Evolutionary conservation across 2,797 vertebrate genomes (phyloP).

Genomic region (Sphenopsis melanotis): DNA sequence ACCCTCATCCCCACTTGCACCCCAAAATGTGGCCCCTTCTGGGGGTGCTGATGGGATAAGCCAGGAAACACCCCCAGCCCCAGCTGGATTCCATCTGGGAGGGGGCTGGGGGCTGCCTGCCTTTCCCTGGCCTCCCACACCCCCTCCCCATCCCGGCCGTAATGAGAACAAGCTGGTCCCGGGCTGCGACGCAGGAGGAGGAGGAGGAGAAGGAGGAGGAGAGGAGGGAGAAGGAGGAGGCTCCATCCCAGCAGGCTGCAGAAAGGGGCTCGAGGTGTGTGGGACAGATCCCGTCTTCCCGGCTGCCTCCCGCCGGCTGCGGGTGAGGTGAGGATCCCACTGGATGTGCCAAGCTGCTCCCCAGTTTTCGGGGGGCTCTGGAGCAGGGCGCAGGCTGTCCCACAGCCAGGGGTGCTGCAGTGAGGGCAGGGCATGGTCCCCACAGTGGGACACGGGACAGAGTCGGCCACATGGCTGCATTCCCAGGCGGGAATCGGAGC

Average conservation of each 20-base stretch:
- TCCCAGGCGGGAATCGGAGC: not conserved
- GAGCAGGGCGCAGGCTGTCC: not conserved
- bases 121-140: not conserved
- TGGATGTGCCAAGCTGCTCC: not conserved
- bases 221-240: slow-evolving; percentile 7
- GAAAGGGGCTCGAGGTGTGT: not conserved
- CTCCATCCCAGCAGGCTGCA: slow-evolving; percentile 6
- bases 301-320: not conserved
- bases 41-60: fast-evolving
- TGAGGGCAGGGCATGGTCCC: not conserved
- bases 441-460: fast-evolving
- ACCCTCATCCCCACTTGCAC: not conserved
- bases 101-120: not conserved
- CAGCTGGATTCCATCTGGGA: not conserved
- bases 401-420: fast-evolving
- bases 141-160: slow-evolving; percentile 77
- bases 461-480: not conserved
- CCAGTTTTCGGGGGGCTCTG: not conserved
- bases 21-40: not conserved
- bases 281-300: not conserved
- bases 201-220: slow-evolving; percentile 42
- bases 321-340: not conserved
- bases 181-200: slow-evolving; percentile 33
- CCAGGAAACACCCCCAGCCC: not conserved
- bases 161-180: slow-evolving; percentile 92